Evolutionary conservation across 2,888 invertebrate species (phyloP), one percentile per base, ranked within the genome.

Genomic region (Laothoe populi): DNA sequence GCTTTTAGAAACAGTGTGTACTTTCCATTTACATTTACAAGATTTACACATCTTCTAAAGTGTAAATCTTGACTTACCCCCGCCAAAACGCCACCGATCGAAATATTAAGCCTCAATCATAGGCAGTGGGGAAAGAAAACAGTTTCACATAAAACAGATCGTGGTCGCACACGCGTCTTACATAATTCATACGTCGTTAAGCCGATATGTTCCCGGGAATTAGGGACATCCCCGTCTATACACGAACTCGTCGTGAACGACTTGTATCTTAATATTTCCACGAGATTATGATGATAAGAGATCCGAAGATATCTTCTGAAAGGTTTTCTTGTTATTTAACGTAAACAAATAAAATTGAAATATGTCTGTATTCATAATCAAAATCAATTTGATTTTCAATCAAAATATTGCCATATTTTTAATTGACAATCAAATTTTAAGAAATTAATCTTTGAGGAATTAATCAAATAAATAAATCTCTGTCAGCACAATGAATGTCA

Each of bases 81-180:
- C 61, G 40, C 57, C 57, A 62, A 60, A 65, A 59, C 67, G 60
- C 64, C 68, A 67, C 72, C 69, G 69, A 68, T 63, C 68, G 67
- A 77, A 78, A 77, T 81, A 79, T 76, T 71, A 79, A 79, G 75
- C 73, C 72, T 63, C 73, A 67, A 74, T 76, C 69, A 65, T 59
- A 66, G 70, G 68, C 77, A 75, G 77, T 77, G 74, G 74, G 74
- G 72, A 69, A 70, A 72, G 71, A 73, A 78, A 77, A 77, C 78
- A 75, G 69, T 53, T 53, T 53, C 53, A 53, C 53, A 35, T 58
- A 45, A 68, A 70, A 70, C 71, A 70, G 74, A 72, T 74, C 70
- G 74, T 68, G 68, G 65, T 69, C 76, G 74, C 73, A 73, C 66
- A 64, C 64, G 40, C 74, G 60, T 62, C 71, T 61, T 60, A 24